A percentile compares a stretch with the other conserved stretches of the same genome.
Conservation (phyloP, 2,888 invertebrate genomes). For the Drosophila aldrichi region DNA sequence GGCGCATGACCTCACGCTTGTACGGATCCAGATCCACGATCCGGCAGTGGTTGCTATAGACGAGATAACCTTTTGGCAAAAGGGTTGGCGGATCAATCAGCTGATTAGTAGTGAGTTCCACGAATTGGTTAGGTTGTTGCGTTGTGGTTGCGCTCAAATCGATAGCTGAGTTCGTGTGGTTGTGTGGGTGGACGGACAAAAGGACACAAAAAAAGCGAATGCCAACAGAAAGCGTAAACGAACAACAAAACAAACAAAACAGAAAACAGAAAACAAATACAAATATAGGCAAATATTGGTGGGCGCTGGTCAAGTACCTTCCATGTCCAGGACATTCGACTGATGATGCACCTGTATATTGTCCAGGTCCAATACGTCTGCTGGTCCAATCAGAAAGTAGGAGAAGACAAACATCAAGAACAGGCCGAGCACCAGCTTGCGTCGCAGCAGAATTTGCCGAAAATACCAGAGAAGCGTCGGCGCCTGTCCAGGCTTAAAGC, state of each 20-base stretch:
- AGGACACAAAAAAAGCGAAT: background rate
- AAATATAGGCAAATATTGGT: background rate
- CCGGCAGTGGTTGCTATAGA: conserved; percentile 88
- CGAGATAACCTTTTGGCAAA: conserved; percentile 83
- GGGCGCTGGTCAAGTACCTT: conserved; percentile 64
- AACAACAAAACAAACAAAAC: background rate
- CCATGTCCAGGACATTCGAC: conserved; percentile 84
- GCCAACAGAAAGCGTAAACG: background rate
- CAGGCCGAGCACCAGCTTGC: conserved; percentile 63
- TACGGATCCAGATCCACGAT: conserved; percentile 88
- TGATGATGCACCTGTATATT: conserved; percentile 76
- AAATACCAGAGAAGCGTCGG: conserved; percentile 36
- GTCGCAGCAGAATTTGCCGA: conserved; percentile 60
- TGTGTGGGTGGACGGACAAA: background rate
- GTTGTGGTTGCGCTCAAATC: background rate
- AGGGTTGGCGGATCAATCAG: conserved; percentile 28
- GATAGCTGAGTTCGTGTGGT: conserved; percentile 1
- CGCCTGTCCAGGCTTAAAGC: conserved; percentile 13
- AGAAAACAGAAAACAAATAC: background rate
- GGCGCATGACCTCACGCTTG: conserved; percentile 86
- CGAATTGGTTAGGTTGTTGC: background rate
- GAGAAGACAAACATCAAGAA: conserved; percentile 76
- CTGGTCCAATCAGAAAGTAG: conserved; percentile 63
- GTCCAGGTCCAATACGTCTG: conserved; percentile 64
- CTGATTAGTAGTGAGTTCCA: conserved; percentile 6